Evolutionary conservation across 2,888 invertebrate genomes (phyloP), one percentile per base, ranked within the genome.

Genomic region (Mactromeris polynyma): DNA sequence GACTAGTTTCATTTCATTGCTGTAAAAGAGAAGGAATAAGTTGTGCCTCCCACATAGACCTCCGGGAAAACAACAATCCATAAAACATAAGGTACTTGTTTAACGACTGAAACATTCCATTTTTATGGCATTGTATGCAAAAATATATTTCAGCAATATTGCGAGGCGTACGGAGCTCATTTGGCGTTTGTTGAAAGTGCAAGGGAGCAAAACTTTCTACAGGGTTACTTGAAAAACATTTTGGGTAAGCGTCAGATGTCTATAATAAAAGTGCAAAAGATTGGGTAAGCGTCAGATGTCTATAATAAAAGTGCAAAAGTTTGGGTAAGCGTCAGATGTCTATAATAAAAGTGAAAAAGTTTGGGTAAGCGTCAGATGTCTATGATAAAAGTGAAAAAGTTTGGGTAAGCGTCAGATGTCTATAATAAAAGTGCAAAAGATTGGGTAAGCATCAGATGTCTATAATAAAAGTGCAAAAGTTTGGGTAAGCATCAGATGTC

Each of bases 181-280:
- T 73, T 86, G 7, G 86, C 78, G 9, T 86, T 82, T 31, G 78
- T 86, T 40, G 82, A 86, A 46, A 77, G 77, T 33, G 77, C 38
- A 3, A 46, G 82, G 33, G 86, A 86, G 40, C 86, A 86, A n/a
- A 31, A 82, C 21, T 86, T 86, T 38, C 26, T 86, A 51, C 69
- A 69, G 14, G 31, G 42, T 0, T 42, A 69, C n/a, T 19, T 83
- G 4, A 21, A 83, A 17, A 69, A 19, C 26, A 31, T 83, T n/a
- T 17, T 64, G 3, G 69, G 82, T 83, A 83, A 83, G 83, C 40
- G 14, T 40, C 73, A 17, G 46, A 46, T 46, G 11, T 46, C 11
- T 3, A 46, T 46, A 17, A 46, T 46, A 46, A 17, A 46, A 46
- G 2, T 46, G 40, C 46, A 46, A 40, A 4, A 17, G 46, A n/a